Evolutionary conservation across 2,888 invertebrate genomes (phyloP), one percentile per base, ranked within the genome.

Genomic region (Sthenelais limicola): DNA sequence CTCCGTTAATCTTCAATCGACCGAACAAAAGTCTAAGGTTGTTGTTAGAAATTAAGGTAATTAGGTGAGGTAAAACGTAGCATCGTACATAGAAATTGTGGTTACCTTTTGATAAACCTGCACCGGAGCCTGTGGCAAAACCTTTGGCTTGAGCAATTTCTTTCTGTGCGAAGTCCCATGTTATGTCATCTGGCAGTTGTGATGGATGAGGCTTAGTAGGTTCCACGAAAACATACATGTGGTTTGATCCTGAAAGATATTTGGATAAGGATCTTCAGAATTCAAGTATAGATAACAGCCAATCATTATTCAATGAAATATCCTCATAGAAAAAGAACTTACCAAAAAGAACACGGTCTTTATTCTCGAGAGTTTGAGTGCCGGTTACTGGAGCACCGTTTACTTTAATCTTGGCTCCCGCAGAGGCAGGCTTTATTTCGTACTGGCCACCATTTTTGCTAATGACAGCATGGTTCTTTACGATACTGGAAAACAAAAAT

Each of bases 111-210:
- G 86, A 82, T 35, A 88, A 79, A 7, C 83, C 86, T 58, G 82
- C 79, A 32, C 81, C 81, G 30, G 82, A 78, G 0, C 83, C 82
- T 32, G 85, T 85, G 18, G 84, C 82, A 77, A 86, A 88, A 18
- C 88, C 88, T 71, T 87, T 88, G 32, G 87, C 88, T 74, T 87
- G 83, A 35, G 88, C 88, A 62, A 88, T 87, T 78, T 88, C 88
- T 73, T 86, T 87, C 81, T 88, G 88, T 30, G 87, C 88, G 79
- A 82, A 87, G 67, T 88, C 88, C 85, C 87, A 88, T 9, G 83
- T 85, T 26, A 88, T 84, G 32, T 83, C 82, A 24, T 76, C 73
- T 0, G 86, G 86, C 3, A 86, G 75, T n/a, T 82, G 83, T 12
- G 38, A 80, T 7, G 78, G 73, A 0, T 76, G 77, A 2, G 78